Percentiles rank a stretch among this genome's conserved stretches.
phyloP scores from a whole-genome alignment of 2,113 vertebrate species.

The Calidris pugnax region DNA sequence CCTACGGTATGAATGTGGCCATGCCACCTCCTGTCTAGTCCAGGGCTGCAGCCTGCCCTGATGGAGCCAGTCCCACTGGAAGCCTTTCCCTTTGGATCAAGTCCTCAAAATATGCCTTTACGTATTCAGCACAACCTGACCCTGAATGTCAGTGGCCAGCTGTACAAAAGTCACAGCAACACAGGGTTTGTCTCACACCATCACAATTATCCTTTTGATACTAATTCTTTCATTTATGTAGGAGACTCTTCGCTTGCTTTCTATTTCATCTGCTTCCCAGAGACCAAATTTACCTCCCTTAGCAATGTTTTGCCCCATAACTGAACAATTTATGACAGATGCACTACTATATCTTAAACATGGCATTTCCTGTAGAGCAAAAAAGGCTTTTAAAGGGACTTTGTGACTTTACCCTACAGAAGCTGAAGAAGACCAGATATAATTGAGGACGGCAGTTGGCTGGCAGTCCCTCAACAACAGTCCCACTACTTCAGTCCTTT shows the following conservation, averaged over 20 bases:
- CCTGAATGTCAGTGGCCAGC: neutral
- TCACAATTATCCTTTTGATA: neutral
- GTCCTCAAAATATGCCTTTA: neutral
- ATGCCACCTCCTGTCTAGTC: neutral
- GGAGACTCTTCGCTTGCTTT: neutral
- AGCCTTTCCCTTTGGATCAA: neutral
- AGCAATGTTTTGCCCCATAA: slow-evolving; percentile 4
- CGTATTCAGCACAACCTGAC: neutral
- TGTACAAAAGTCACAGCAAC: neutral
- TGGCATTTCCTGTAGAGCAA: neutral
- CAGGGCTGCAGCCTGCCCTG: neutral
- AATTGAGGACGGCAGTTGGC: slow-evolving; percentile 20
- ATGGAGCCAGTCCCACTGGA: neutral
- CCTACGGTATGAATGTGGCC: neutral
- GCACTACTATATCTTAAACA: neutral
- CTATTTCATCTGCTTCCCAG: slow-evolving; percentile 1
- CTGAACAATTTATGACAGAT: neutral
- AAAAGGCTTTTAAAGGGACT: neutral
- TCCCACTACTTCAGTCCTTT: neutral
- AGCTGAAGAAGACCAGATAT: neutral
- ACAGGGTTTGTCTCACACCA: neutral
- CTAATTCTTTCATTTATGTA: neutral
- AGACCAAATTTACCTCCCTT: neutral
- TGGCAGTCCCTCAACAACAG: neutral
- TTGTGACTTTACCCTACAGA: neutral